These are phyloP conservation scores for Oppia nitens DNA, from an alignment of 1,140 invertebrate genomes.

Conservation along the genomic window DNA sequence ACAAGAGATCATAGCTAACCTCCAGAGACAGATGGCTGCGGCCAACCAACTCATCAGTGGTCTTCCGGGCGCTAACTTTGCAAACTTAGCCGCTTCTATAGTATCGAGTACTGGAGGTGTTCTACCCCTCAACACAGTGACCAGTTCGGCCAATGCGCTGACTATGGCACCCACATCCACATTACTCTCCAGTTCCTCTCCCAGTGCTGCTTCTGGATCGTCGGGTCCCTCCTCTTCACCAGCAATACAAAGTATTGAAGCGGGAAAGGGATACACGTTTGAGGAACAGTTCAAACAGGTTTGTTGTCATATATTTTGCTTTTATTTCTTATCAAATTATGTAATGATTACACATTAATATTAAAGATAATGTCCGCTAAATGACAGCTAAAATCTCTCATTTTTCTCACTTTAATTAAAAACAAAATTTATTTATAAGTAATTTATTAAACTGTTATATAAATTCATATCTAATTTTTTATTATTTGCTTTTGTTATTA, in stretches of 20 bases:
- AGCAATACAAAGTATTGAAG: constrained; percentile 13
- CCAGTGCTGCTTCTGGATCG: constrained; percentile 7
- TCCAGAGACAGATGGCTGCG: constrained; percentile 11
- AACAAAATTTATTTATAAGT: too few species aligned
- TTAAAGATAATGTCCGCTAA: too few species aligned
- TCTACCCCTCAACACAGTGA: constrained; percentile 1
- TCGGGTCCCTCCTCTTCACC: constrained; percentile 9
- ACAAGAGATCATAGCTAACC: neutral
- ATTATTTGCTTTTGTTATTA: too few species aligned
- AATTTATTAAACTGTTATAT: too few species aligned
- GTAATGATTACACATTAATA: too few species aligned
- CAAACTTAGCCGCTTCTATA: neutral
- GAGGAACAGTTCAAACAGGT: constrained; percentile 24
- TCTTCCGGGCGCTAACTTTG: constrained; percentile 7
- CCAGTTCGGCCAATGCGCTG: constrained; percentile 4
- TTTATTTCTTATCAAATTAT: too few species aligned
- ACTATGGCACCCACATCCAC: constrained; percentile 1
- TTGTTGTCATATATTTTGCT: neutral
- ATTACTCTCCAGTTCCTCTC: constrained; percentile 12
- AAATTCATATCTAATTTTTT: too few species aligned
- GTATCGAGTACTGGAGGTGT: neutral
- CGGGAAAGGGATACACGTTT: constrained; percentile 19
- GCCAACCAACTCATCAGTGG: neutral
- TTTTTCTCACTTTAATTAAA: too few species aligned
- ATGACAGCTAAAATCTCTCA: too few species aligned